Evolutionary conservation across 2,113 vertebrate genomes (phyloP).

Genomic region (Passer montanus): DNA sequence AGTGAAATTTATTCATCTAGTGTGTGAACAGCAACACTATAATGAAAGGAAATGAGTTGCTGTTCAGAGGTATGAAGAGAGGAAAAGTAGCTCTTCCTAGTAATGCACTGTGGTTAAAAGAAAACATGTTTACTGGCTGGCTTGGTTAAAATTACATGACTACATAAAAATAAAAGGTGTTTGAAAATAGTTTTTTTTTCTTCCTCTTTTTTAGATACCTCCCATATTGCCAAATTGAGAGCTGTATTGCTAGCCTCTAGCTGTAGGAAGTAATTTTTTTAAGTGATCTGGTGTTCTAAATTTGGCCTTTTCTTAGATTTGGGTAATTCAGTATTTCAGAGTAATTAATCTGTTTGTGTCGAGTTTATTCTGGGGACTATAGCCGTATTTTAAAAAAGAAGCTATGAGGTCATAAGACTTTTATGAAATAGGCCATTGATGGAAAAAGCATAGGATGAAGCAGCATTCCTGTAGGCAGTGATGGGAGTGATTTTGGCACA

Average conservation of each 20-base stretch:
- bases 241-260: not conserved
- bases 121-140: not conserved
- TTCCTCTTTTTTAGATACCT: not conserved
- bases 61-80: not conserved
- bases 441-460: not conserved
- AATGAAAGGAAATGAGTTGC: not conserved
- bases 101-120: not conserved
- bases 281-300: not conserved
- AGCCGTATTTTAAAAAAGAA: conserved; percentile 3
- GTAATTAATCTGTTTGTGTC: not conserved
- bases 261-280: not conserved
- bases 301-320: not conserved
- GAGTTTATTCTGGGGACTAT: not conserved
- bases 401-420: conserved; percentile 14
- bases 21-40: not conserved
- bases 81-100: not conserved
- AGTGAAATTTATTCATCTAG: not conserved
- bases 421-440: conserved; percentile 46
- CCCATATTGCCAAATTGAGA: not conserved
- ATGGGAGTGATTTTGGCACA: not conserved
- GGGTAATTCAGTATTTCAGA: not conserved
- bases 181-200: not conserved
- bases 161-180: not conserved
- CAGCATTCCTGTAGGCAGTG: conserved; percentile 31
- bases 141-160: not conserved